A percentile compares a stretch with the other conserved stretches of the same genome.
These are phyloP conservation scores for Anomalospiza imberbis DNA, from an alignment of 2,797 vertebrate species.

Conservation along the genomic window DNA sequence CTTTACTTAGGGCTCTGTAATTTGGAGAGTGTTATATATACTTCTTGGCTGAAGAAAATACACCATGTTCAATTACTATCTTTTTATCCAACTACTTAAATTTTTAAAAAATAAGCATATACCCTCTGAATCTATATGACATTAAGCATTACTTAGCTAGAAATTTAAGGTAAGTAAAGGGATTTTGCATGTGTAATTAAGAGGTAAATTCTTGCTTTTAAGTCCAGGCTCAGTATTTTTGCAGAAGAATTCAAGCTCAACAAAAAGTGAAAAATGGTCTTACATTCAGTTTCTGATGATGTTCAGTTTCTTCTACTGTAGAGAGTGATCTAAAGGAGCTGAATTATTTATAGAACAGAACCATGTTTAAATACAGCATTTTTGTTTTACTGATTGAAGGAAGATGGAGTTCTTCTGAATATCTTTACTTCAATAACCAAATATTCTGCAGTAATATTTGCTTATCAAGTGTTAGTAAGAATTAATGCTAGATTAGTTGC, in stretches of 20 bases:
- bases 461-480: background rate
- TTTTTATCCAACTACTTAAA: background rate
- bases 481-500: background rate
- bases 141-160: background rate
- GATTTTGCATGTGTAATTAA: background rate
- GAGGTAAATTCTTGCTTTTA: background rate
- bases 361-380: background rate
- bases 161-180: background rate
- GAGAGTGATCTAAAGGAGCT: background rate
- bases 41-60: background rate
- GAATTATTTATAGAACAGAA: background rate
- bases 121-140: background rate
- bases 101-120: background rate
- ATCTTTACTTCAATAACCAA: background rate
- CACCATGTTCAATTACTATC: background rate
- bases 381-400: background rate
- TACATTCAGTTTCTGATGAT: background rate
- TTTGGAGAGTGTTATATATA: background rate
- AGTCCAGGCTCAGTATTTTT: background rate
- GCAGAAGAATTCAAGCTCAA: background rate
- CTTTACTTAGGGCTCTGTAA: background rate
- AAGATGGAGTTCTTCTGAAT: background rate
- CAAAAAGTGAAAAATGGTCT: background rate
- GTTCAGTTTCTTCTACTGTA: background rate
- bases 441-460: background rate